Conservation (phyloP, 2,888 invertebrate genomes). For the Pseudococcus longispinus region DNA sequence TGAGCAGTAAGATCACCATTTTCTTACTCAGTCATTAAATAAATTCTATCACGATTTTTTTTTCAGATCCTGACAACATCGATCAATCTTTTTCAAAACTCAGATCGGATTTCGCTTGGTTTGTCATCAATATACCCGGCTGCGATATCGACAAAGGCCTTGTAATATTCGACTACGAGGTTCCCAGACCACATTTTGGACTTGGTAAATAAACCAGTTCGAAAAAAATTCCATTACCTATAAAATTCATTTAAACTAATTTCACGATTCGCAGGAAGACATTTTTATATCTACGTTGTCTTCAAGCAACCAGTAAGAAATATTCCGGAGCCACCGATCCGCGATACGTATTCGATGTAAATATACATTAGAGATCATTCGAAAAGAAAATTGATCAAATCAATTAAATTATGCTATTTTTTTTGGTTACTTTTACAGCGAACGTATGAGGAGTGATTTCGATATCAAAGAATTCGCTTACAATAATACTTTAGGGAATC, state of each 20-base stretch:
- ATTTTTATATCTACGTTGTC: neutral
- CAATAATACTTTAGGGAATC: neutral
- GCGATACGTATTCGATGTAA: neutral
- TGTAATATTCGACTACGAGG: neutral
- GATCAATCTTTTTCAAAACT: neutral
- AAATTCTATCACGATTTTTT: neutral
- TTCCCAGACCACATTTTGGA: neutral
- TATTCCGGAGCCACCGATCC: neutral
- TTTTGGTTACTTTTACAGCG: neutral
- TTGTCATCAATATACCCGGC: slow-evolving; percentile 6
- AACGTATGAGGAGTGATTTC: neutral
- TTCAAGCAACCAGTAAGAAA: neutral
- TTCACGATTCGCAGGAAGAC: neutral
- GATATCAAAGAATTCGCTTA: neutral
- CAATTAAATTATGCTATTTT: neutral
- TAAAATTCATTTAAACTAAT: neutral
- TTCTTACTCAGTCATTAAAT: neutral
- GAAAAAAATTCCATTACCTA: neutral
- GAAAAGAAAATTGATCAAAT: neutral
- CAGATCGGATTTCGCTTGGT: neutral
- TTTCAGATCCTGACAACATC: neutral
- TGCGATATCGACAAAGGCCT: neutral
- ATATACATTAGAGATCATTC: neutral
- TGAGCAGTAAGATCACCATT: neutral
- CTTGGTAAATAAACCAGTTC: neutral